Evolutionary conservation across 1,140 invertebrate species (phyloP).

Genomic region (Trichogramma pretiosum): DNA sequence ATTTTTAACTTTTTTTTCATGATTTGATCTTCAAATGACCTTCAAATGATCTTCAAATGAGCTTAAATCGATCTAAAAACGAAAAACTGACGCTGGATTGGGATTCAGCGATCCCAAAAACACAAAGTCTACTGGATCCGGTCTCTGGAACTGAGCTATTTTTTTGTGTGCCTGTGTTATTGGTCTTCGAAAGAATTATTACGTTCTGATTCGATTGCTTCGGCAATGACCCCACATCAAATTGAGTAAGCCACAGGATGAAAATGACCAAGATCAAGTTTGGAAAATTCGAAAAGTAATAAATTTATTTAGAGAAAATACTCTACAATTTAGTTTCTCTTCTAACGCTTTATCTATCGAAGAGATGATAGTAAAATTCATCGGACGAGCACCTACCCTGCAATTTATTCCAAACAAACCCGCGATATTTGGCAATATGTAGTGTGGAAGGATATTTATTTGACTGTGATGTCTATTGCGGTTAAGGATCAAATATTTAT

Average conservation of each 20-base stretch:
- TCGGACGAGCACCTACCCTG: conserved; percentile 3
- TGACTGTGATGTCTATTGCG: conserved; percentile 11
- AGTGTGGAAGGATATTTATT: conserved; percentile 11
- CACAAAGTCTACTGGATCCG: too few species aligned
- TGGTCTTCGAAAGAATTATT: conserved; percentile 9
- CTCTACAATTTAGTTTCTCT: conserved; percentile 3
- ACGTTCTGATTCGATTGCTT: not conserved
- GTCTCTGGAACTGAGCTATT: too few species aligned
- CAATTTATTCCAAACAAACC: conserved; percentile 15
- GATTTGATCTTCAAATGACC: too few species aligned
- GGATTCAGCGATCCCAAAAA: too few species aligned
- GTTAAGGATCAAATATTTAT: too few species aligned
- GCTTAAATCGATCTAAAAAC: too few species aligned
- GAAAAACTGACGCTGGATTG: too few species aligned
- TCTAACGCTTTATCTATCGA: conserved; percentile 8
- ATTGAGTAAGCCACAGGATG: not conserved
- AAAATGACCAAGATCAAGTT: not conserved
- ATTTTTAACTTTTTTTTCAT: too few species aligned
- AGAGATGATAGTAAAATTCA: conserved; percentile 13
- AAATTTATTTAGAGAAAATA: conserved; percentile 8
- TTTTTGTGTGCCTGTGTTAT: too few species aligned
- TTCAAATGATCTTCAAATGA: too few species aligned
- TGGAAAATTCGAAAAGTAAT: conserved; percentile 4
- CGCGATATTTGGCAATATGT: conserved; percentile 6
- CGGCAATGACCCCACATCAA: conserved; percentile 5